Conservation (phyloP, 2,888 invertebrate species). For the Andrena flavipes region DNA sequence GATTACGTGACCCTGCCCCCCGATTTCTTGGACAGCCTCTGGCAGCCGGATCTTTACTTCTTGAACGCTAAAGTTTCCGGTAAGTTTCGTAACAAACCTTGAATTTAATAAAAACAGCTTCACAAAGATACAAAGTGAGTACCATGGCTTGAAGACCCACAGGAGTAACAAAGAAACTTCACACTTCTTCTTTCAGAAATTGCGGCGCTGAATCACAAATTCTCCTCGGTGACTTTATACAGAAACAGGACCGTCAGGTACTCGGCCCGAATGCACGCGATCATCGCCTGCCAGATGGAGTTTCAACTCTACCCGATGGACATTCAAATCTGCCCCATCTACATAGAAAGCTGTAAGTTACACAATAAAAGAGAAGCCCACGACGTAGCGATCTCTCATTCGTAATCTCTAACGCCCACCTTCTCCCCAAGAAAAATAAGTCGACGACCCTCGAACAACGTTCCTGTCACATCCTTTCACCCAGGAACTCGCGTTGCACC, state of each 20-base stretch:
- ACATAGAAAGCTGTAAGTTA: slow-evolving; percentile 93
- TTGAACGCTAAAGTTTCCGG: slow-evolving; percentile 94
- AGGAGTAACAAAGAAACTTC: no score
- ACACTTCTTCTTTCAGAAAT: slow-evolving; percentile 88
- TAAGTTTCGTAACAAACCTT: slow-evolving; percentile 79
- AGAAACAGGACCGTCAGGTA: slow-evolving; percentile 93
- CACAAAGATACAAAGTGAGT: no score
- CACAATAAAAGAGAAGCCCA: background rate
- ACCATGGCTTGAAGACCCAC: no score
- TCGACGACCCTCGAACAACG: no score
- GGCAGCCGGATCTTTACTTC: slow-evolving; percentile 95
- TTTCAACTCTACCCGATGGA: slow-evolving; percentile 95
- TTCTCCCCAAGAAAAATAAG: no score
- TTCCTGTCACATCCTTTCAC: no score
- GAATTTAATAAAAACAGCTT: no score
- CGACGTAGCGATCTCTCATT: no score
- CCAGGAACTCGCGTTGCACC: no score
- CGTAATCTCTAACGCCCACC: no score
- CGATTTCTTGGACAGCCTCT: slow-evolving; percentile 93
- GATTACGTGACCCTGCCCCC: slow-evolving; percentile 92
- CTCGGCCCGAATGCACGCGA: slow-evolving; percentile 93
- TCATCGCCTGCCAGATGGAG: slow-evolving; percentile 95
- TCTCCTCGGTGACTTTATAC: slow-evolving; percentile 92
- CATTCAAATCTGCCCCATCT: slow-evolving; percentile 93
- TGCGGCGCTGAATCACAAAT: slow-evolving; percentile 92